These are phyloP conservation scores for Drosophila seguyi DNA, from an alignment of 1,140 invertebrate species.

Conservation along the genomic window DNA sequence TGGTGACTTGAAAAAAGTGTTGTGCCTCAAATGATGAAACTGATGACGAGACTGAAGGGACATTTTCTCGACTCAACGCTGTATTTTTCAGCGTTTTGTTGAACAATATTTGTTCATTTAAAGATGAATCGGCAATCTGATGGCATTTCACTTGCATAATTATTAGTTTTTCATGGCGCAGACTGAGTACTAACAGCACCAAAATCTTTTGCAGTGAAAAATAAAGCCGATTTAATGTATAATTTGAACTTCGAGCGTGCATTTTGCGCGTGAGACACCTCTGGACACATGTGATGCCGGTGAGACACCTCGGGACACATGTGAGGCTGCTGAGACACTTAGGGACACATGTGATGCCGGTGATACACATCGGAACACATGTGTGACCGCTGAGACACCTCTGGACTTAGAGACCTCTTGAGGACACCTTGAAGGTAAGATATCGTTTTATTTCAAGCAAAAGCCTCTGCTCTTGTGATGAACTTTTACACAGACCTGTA, in stretches of 20 bases:
- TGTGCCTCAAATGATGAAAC: conserved; percentile 70
- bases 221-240: not conserved
- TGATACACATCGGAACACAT: too few species aligned
- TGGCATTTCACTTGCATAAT: conserved; percentile 33
- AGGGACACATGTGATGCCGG: too few species aligned
- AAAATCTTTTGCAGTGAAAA: conserved; percentile 34
- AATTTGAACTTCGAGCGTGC: conserved; percentile 4
- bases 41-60: conserved; percentile 79
- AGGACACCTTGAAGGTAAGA: conserved; percentile 20
- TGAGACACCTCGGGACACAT: conserved; percentile 8
- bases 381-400: not conserved
- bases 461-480: conserved; percentile 41
- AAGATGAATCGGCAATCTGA: conserved; percentile 76
- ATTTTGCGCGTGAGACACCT: conserved; percentile 17
- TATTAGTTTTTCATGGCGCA: not conserved
- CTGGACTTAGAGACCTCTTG: not conserved
- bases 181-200: not conserved
- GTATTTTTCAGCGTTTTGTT: conserved; percentile 68
- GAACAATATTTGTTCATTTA: conserved; percentile 72
- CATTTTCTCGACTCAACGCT: conserved; percentile 52
- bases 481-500: conserved; percentile 75
- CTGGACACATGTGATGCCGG: not conserved
- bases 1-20: not conserved
- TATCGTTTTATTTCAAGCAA: not conserved
- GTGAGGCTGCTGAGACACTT: not conserved